A percentile compares a stretch with the other conserved stretches of the same genome.
These are phyloP conservation scores for Simalia tracyae DNA, from an alignment of 2,797 vertebrate genomes.

Conservation along the genomic window DNA sequence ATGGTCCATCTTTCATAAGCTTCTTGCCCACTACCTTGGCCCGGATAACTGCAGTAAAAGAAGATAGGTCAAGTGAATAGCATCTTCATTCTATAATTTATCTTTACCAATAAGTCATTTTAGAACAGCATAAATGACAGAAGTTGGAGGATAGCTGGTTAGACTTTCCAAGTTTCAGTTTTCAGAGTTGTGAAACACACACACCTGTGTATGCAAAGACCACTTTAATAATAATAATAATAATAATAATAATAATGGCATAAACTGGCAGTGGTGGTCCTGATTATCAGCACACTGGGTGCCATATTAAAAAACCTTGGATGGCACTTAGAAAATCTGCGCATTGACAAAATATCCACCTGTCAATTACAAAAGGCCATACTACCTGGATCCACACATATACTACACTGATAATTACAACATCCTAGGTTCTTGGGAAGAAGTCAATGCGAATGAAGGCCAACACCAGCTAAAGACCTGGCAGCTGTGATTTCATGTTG, in stretches of 20 bases:
- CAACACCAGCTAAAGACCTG: too few relatives aligned
- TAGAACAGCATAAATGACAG: not conserved
- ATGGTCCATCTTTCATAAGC: slow-evolving; percentile 89
- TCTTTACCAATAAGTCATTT: not conserved
- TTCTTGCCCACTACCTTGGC: slow-evolving; percentile 98
- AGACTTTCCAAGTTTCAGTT: not conserved
- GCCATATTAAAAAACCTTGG: too few relatives aligned
- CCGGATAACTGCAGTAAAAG: slow-evolving; percentile 85
- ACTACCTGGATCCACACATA: too few relatives aligned
- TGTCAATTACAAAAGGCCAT: too few relatives aligned
- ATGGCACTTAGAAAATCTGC: too few relatives aligned
- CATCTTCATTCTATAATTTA: not conserved
- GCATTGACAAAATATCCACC: too few relatives aligned
- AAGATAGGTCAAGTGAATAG: not conserved
- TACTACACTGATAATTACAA: too few relatives aligned
- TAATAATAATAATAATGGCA: not conserved
- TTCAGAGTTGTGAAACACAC: not conserved
- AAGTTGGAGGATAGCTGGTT: not conserved
- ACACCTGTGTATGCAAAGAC: not conserved
- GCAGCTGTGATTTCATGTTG: too few relatives aligned
- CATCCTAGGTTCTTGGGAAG: too few relatives aligned
- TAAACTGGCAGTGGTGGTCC: too few relatives aligned
- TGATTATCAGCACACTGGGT: too few relatives aligned
- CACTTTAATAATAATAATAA: not conserved
- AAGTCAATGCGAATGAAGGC: too few relatives aligned